These are phyloP conservation scores for Lontra canadensis DNA, from an alignment of 2,113 vertebrate genomes.

Conservation along the genomic window DNA sequence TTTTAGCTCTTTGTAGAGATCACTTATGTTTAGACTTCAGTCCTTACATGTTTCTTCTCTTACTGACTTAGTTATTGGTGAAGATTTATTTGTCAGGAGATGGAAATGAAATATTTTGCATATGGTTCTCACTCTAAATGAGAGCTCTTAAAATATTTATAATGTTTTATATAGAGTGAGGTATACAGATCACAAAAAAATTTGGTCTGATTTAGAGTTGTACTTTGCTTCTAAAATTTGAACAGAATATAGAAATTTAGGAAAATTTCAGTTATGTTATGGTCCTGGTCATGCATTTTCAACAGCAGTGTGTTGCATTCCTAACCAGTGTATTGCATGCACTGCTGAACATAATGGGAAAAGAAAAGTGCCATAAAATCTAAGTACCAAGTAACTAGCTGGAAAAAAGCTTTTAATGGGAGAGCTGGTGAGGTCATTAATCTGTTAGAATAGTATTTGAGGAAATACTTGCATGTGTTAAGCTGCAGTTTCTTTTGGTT, in stretches of 20 bases:
- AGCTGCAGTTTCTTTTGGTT: constrained; percentile 65
- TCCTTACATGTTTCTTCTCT: constrained; percentile 12
- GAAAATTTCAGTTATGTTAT: constrained; percentile 18
- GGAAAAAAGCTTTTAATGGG: constrained; percentile 82
- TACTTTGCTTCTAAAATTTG: constrained; percentile 50
- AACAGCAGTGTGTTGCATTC: constrained; percentile 75
- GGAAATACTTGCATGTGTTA: constrained; percentile 67
- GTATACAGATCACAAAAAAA: neutral
- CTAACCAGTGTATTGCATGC: constrained; percentile 81
- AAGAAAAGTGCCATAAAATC: constrained; percentile 83
- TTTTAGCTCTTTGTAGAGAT: neutral
- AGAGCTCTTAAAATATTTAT: constrained; percentile 11
- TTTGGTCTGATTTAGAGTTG: neutral
- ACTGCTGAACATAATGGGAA: constrained; percentile 86
- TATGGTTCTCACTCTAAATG: neutral
- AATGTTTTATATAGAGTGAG: neutral
- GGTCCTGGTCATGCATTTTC: constrained; percentile 24
- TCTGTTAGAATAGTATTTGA: constrained; percentile 78
- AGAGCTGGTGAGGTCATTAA: constrained; percentile 80
- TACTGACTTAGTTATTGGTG: neutral
- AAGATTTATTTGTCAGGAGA: constrained; percentile 32
- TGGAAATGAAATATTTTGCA: constrained; percentile 13
- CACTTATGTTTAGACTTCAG: neutral
- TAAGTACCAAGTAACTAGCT: constrained; percentile 82
- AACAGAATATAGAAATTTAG: constrained; percentile 33